Evolutionary conservation across 2,888 invertebrate species (phyloP), one percentile per base, ranked within the genome.

Genomic region (Rhingia rostrata): DNA sequence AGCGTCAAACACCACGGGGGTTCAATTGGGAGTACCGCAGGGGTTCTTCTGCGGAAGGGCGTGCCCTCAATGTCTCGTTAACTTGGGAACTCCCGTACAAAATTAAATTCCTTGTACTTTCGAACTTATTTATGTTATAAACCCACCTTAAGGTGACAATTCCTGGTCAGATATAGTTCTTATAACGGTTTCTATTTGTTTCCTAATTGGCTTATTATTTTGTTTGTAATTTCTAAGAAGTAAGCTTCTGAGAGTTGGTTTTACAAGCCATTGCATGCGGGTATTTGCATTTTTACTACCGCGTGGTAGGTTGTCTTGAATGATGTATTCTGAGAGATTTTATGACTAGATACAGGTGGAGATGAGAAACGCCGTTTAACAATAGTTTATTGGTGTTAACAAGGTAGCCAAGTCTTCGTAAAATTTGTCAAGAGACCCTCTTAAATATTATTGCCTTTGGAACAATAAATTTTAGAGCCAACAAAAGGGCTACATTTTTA

Each of bases 161-260:
- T 32, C 43, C n/a, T 14, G 14, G 37, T 37, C 7, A 30, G 39
- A 7, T 30, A 9, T 10, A 32, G 53, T 43, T 66, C 41, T 6
- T 12, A 22, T 33, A 66, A 51, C 66, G 33, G 39, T 12, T 39
- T 30, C 22, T 53, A 43, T 56, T 56, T 56, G 35, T 43, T 14
- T 22, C 56, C 56, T 69, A 56, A 69, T 69, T 69, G 39, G 56
- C 56, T 56, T 56, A 56, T 47, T 47, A 69, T 56, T 45, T 47
- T 47, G 47, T 12, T 47, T 9, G 14, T 14, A 10, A 7, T 32
- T n/a, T 33, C n/a, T 6, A 9, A 47, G 10, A 35, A 56, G 9
- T 45, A 30, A 69, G 56, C 69, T 69, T 14, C 69, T 33, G 49
- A 49, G 6, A 6, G 3, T 45, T 45, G 6, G 6, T 45, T 45